Evolutionary conservation across 2,888 invertebrate species (phyloP).

Genomic region (Aleiodes leptofemur): DNA sequence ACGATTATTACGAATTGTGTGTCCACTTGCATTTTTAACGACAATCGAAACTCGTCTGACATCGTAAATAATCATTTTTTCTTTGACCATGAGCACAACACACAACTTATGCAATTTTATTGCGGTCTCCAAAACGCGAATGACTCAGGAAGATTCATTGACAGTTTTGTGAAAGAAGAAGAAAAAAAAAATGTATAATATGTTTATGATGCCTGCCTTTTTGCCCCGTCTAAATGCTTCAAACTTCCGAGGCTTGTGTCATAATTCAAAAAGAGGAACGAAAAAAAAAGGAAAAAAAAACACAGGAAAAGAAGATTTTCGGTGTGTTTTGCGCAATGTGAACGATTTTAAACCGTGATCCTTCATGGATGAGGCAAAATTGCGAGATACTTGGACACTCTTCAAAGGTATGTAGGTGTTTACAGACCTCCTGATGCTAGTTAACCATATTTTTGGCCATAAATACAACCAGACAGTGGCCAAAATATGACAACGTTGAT

Average conservation of each 20-base stretch:
- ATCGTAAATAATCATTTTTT: conserved; percentile 55
- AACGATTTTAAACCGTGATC: not conserved
- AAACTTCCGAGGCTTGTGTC: conserved; percentile 50
- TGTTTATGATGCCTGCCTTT: conserved; percentile 61
- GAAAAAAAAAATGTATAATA: conserved; percentile 58
- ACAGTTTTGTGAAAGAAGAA: conserved; percentile 17
- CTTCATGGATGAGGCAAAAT: conserved; percentile 27
- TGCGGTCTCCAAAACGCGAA: conserved; percentile 56
- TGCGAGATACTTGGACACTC: conserved; percentile 33
- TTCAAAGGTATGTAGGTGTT: conserved; percentile 55
- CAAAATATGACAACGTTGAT: conserved; percentile 68
- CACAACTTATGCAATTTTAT: conserved; percentile 64
- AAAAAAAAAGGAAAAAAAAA: conserved; percentile 32
- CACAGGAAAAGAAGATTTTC: not conserved
- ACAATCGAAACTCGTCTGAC: conserved; percentile 58
- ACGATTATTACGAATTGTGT: conserved; percentile 63
- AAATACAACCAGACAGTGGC: conserved; percentile 71
- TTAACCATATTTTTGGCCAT: conserved; percentile 72
- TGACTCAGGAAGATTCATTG: conserved; percentile 43
- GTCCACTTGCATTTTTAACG: conserved; percentile 54
- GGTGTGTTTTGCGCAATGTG: conserved; percentile 27
- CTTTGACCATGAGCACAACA: conserved; percentile 4
- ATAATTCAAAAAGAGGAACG: conserved; percentile 52
- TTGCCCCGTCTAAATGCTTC: conserved; percentile 49
- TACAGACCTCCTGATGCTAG: conserved; percentile 71